Percentiles rank a stretch among this genome's conserved stretches.
phyloP scores from a whole-genome alignment of 2,888 invertebrate species.

The Caenorhabditis wallacei region DNA sequence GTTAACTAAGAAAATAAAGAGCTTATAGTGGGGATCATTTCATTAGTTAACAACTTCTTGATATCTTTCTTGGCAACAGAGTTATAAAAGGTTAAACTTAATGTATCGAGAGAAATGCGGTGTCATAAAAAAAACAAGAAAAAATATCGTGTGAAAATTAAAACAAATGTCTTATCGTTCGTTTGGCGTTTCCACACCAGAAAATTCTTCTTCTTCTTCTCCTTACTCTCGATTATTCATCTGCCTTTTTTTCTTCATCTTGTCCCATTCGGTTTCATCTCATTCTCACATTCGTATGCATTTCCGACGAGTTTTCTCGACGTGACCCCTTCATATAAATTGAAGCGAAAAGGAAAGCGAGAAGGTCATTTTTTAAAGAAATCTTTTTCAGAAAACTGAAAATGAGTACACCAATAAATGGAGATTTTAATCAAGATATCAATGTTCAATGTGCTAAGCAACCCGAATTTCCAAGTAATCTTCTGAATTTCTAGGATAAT shows the following conservation, averaged over 20 bases:
- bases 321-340: conserved; percentile 9
- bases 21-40: no score
- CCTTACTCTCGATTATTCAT: not conserved
- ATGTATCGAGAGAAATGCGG: not conserved
- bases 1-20: no score
- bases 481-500: not conserved
- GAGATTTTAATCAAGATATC: not conserved
- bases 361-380: not conserved
- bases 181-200: not conserved
- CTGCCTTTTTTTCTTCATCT: not conserved
- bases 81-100: not conserved
- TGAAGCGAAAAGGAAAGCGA: not conserved
- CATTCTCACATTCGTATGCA: conserved; percentile 60
- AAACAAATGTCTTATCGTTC: not conserved
- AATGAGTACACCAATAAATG: not conserved
- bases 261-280: conserved; percentile 31
- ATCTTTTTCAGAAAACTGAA: not conserved
- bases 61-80: no score
- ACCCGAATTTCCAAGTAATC: conserved; percentile 13
- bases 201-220: not conserved
- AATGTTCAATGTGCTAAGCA: not conserved
- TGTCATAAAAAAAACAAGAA: not conserved
- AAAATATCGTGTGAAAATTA: no score
- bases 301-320: conserved; percentile 36
- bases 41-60: no score